A percentile compares a stretch with the other conserved stretches of the same genome.
These are phyloP conservation scores for Julus scandinavius DNA, from an alignment of 2,888 invertebrate genomes.

Conservation along the genomic window DNA sequence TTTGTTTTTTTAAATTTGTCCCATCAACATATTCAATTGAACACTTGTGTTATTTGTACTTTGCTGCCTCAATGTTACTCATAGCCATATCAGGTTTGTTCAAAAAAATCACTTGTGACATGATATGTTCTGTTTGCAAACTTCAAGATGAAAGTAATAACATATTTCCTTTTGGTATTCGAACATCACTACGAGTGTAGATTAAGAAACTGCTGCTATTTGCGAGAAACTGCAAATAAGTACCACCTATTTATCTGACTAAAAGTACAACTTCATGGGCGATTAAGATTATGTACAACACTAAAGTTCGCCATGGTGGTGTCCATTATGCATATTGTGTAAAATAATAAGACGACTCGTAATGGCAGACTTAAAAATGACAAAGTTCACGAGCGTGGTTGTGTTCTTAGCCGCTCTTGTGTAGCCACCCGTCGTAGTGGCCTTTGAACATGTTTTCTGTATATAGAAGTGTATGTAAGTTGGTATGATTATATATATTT, in stretches of 20 bases:
- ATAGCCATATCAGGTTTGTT: background rate
- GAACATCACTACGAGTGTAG: background rate
- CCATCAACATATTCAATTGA: no score
- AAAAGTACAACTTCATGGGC: background rate
- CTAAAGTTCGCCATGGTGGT: background rate
- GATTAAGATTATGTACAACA: background rate
- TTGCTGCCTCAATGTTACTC: background rate
- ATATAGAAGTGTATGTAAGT: background rate
- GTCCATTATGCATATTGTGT: constrained; percentile 11
- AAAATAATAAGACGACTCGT: background rate
- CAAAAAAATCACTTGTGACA: no score
- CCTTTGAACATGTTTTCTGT: constrained; percentile 17
- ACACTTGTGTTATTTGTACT: background rate
- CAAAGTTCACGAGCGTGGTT: background rate
- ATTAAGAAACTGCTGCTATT: background rate
- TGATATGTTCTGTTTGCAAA: no score
- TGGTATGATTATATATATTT: background rate
- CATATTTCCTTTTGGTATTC: no score
- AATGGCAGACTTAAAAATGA: background rate
- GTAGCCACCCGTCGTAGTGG: background rate
- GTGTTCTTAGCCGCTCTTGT: background rate
- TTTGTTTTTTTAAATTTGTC: no score
- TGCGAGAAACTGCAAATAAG: background rate
- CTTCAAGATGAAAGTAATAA: no score
- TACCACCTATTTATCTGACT: background rate